Evolutionary conservation across 2,113 vertebrate genomes (phyloP), one percentile per base, ranked within the genome.

Genomic region (Terrapene triunguis): DNA sequence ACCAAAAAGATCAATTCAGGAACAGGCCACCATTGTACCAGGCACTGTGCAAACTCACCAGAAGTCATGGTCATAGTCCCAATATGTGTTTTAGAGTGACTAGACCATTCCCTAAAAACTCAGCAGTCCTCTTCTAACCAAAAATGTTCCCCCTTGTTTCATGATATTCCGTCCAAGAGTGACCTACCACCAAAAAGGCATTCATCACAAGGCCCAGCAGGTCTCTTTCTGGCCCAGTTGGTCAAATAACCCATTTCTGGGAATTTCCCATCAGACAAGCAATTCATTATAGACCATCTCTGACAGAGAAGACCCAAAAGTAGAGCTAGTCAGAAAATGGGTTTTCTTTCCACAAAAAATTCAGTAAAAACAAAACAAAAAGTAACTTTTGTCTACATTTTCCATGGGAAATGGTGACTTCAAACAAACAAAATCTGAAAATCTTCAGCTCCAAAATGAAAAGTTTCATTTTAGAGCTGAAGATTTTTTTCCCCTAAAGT

Each of bases 341-440:
- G 91, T 35, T 32, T 62, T 32, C 6, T 32, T 91, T 89, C n/a
- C 17, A 87, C 69, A 29, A 62, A 89, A 92, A 91, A 92, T 54
- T 59, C 89, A 92, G 53, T 24, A 83, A 2, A 74, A 92, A 88
- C 2, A n/a, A 92, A 10, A 6, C 38, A 94, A 38, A 89, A 72
- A 13, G 51, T 5, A 19, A 72, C 84, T 90, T 80, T 87, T 11
- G 3, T 82, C 55, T 80, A 87, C 11, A 29, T 96, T 95, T 95
- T 27, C 87, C 82, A 94, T 84, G 44, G 6, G 82, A 88, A 88
- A 79, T 80, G 3, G 82, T 89, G 90, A 8, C 3, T 82, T 54
- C 55, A 88, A 32, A 25, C 89, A 72, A 93, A 62, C 42, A 86
- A 22, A 91, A 87, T 16, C 13, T 69, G 78, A 94, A 89, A 13